Conservation (phyloP, 2,113 vertebrate species). For the Limanda limanda region DNA sequence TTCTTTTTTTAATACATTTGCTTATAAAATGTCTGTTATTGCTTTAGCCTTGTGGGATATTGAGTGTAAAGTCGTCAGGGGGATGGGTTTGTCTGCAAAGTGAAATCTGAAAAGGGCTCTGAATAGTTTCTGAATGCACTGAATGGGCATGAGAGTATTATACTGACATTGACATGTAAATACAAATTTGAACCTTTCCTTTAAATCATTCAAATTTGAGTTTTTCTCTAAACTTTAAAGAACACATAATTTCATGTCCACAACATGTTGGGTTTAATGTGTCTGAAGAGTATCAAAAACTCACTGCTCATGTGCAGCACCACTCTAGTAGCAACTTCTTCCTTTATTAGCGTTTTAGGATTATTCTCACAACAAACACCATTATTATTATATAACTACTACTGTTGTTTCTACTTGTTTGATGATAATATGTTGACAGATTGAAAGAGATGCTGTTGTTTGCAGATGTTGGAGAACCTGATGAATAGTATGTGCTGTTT, state of each 20-base stretch:
- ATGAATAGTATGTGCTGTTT: slow-evolving; percentile 13
- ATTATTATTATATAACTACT: neutral
- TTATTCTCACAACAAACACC: neutral
- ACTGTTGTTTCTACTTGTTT: neutral
- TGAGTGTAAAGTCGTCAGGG: neutral
- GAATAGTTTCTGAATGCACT: no score
- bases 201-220: neutral
- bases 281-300: neutral
- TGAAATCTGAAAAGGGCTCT: no score
- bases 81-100: no score
- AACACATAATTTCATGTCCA: neutral
- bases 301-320: no score
- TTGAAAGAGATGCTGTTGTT: neutral
- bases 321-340: no score
- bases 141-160: no score
- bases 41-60: neutral
- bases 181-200: neutral
- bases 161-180: no score
- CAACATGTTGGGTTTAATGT: no score
- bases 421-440: neutral
- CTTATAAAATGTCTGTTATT: neutral
- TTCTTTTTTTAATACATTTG: neutral
- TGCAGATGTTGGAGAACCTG: neutral
- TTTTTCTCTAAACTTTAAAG: neutral
- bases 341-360: no score